These are phyloP conservation scores for Marmota monax DNA, from an alignment of 2,113 vertebrate genomes.

Conservation along the genomic window DNA sequence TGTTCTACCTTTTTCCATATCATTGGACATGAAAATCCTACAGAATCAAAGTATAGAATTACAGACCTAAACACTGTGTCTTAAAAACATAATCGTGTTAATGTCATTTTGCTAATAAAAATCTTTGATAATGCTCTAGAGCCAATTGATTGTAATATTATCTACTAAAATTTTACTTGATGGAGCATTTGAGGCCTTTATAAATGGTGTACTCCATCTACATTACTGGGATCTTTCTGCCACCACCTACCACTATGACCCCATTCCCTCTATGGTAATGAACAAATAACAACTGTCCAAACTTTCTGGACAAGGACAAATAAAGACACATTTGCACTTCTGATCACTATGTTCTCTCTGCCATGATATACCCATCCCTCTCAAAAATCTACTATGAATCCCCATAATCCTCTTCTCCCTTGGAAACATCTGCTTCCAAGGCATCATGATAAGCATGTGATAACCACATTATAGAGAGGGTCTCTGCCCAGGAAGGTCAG, in stretches of 20 bases:
- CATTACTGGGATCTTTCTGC: not conserved
- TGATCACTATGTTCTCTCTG: not conserved
- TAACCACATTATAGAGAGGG: rapidly evolving
- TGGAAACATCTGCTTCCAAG: not conserved
- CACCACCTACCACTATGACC: not conserved
- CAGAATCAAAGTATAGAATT: not conserved
- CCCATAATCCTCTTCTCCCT: not conserved
- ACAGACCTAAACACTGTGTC: not conserved
- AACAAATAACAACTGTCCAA: rapidly evolving
- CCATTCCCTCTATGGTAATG: rapidly evolving
- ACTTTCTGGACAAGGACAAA: not conserved
- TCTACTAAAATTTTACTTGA: not conserved
- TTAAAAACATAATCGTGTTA: not conserved
- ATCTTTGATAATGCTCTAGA: not conserved
- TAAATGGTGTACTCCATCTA: not conserved
- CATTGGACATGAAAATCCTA: not conserved
- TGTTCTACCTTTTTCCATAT: not conserved
- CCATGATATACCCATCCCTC: not conserved
- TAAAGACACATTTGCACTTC: not conserved
- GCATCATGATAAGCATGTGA: too few relatives aligned
- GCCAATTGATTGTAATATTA: not conserved
- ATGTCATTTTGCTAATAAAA: not conserved
- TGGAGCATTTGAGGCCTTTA: not conserved
- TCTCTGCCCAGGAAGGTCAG: not conserved
- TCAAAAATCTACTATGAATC: not conserved